Evolutionary conservation across 35 echinoderm and acorn worm species (phyloP).

Genomic region (Nesometra sesokonis): DNA sequence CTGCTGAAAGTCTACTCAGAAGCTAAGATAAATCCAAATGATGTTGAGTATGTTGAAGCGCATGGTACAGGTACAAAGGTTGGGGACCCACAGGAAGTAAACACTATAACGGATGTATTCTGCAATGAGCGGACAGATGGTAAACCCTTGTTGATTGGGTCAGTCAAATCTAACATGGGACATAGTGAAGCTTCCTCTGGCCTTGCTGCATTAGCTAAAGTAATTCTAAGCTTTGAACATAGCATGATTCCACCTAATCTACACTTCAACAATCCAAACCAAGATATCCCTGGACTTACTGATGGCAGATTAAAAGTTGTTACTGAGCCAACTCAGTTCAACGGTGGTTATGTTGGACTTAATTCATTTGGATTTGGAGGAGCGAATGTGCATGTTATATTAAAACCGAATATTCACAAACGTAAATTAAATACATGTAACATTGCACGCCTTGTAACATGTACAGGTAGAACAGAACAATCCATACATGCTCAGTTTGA

Average conservation of each 20-base stretch:
- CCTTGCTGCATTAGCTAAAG: conserved; percentile 71
- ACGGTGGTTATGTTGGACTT: conserved; percentile 54
- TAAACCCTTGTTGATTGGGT: conserved; percentile 62
- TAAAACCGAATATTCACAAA: conserved; percentile 30
- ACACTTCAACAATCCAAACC: conserved; percentile 66
- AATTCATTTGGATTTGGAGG: conserved; percentile 90
- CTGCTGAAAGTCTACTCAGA: conserved; percentile 43
- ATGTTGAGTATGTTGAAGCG: conserved; percentile 74
- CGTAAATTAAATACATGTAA: background rate
- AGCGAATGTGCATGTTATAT: conserved; percentile 65
- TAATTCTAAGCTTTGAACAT: conserved; percentile 44
- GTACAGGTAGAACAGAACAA: conserved; percentile 52
- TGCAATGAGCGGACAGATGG: conserved; percentile 46
- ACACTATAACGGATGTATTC: conserved; percentile 47
- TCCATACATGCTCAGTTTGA: conserved; percentile 27
- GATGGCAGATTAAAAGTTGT: conserved; percentile 77
- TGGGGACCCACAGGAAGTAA: conserved; percentile 74
- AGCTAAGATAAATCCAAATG: conserved; percentile 42
- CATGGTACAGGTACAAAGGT: conserved; percentile 88
- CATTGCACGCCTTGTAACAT: conserved; percentile 27
- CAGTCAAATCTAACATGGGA: conserved; percentile 92
- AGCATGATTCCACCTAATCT: conserved; percentile 66
- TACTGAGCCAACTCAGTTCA: conserved; percentile 43
- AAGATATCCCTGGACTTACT: conserved; percentile 46
- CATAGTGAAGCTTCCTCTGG: conserved; percentile 68